Evolutionary conservation across 2,113 vertebrate genomes (phyloP).

Genomic region (Numenius arquata): DNA sequence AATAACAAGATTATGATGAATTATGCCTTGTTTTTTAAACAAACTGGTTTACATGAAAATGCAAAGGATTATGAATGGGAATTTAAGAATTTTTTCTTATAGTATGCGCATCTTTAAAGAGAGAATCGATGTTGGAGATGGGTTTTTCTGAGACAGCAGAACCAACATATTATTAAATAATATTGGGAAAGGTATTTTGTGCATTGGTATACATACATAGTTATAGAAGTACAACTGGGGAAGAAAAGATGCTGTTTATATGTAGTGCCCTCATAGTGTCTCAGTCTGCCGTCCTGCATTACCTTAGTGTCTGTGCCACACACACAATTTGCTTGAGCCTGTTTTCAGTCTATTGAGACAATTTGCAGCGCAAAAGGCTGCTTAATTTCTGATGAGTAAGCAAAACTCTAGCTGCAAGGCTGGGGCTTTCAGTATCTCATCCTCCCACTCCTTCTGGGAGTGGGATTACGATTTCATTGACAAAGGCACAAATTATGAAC

Average conservation of each 20-base stretch:
- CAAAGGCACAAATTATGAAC: not conserved
- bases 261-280: not conserved
- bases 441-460: not conserved
- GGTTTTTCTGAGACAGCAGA: not conserved
- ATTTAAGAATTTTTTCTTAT: not conserved
- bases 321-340: not conserved
- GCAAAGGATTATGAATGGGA: not conserved
- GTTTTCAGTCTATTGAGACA: not conserved
- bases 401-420: not conserved
- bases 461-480: not conserved
- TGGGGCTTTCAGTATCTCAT: not conserved
- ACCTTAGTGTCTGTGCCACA: not conserved
- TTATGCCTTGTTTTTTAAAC: conserved; percentile 50
- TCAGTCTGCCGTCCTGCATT: not conserved
- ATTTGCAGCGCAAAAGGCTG: not conserved
- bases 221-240: not conserved
- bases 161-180: not conserved
- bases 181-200: not conserved
- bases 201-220: too few species aligned
- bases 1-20: not conserved
- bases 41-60: not conserved
- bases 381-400: not conserved
- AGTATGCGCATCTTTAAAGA: not conserved
- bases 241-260: not conserved
- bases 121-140: not conserved